A percentile compares a stretch with the other conserved stretches of the same genome.
These are phyloP conservation scores for Sycophila texana DNA, from an alignment of 2,888 invertebrate species.

Conservation along the genomic window DNA sequence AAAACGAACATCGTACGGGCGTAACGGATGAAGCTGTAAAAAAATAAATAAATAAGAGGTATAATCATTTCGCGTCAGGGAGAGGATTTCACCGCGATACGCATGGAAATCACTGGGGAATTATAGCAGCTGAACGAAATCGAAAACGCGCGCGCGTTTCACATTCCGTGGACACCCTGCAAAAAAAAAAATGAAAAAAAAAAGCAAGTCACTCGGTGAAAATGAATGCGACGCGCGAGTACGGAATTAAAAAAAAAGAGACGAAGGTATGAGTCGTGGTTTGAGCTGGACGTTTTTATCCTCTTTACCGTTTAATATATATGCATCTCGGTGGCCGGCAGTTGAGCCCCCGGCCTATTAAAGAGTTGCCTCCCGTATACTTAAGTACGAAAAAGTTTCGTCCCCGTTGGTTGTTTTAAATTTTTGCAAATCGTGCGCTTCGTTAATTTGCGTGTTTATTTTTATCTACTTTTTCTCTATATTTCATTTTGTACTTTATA, in stretches of 20 bases:
- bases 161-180: neutral
- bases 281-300: neutral
- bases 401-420: too few relatives aligned
- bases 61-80: neutral
- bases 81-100: slow-evolving; percentile 17
- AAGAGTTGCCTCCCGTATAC: neutral
- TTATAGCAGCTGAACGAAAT: slow-evolving; percentile 29
- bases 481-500: too few relatives aligned
- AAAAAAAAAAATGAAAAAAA: neutral
- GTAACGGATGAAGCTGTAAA: neutral
- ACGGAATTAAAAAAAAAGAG: too few relatives aligned
- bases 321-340: neutral
- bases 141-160: slow-evolving; percentile 30
- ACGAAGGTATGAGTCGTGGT: neutral
- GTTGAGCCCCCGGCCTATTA: neutral
- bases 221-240: too few relatives aligned
- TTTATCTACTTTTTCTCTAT: too few relatives aligned
- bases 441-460: too few relatives aligned
- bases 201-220: neutral
- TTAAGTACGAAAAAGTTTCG: too few relatives aligned
- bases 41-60: neutral
- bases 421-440: too few relatives aligned
- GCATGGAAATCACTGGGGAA: slow-evolving; percentile 24
- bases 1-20: too few relatives aligned
- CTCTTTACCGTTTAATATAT: neutral